A percentile compares a stretch with the other conserved stretches of the same genome.
These are phyloP conservation scores for Dorcus parallelipipedus DNA, from an alignment of 2,888 invertebrate species.

Conservation along the genomic window DNA sequence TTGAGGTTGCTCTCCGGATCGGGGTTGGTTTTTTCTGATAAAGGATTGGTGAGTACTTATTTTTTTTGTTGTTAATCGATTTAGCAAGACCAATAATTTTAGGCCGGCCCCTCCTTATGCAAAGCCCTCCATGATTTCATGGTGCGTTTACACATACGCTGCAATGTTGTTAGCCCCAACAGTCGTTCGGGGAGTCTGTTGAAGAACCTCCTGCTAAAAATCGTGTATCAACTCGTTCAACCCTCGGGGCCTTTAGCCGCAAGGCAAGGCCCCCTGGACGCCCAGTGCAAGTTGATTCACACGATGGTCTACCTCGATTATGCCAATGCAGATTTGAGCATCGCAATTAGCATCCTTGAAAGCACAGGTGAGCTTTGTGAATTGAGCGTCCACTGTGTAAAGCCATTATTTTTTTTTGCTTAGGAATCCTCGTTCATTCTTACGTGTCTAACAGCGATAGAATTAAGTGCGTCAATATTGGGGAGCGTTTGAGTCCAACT, in stretches of 20 bases:
- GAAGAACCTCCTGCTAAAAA: slow-evolving; percentile 65
- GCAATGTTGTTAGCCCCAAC: slow-evolving; percentile 56
- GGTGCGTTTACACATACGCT: slow-evolving; percentile 64
- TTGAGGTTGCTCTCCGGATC: slow-evolving; percentile 66
- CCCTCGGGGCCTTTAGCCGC: slow-evolving; percentile 61
- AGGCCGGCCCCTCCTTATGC: slow-evolving; percentile 77
- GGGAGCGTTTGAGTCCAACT: slow-evolving; percentile 52
- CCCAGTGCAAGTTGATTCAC: slow-evolving; percentile 69
- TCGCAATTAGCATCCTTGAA: slow-evolving; percentile 71
- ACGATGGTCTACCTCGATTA: slow-evolving; percentile 64
- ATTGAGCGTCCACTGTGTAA: not conserved
- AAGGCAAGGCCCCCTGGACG: slow-evolving; percentile 68
- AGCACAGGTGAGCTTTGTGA: slow-evolving; percentile 57
- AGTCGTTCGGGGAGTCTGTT: slow-evolving; percentile 55
- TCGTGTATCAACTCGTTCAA: slow-evolving; percentile 69
- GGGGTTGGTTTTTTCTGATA: slow-evolving; percentile 54
- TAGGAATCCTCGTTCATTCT: slow-evolving; percentile 53
- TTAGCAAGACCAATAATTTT: slow-evolving; percentile 19
- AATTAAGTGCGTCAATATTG: slow-evolving; percentile 55
- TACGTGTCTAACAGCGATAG: slow-evolving; percentile 56
- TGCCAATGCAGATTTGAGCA: slow-evolving; percentile 65
- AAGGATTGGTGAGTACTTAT: slow-evolving; percentile 52
- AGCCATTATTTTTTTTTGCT: slow-evolving; percentile 10
- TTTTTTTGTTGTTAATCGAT: not conserved
- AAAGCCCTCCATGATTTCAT: slow-evolving; percentile 70